Evolutionary conservation across 2,797 vertebrate species (phyloP).

Genomic region (Karalla daura): DNA sequence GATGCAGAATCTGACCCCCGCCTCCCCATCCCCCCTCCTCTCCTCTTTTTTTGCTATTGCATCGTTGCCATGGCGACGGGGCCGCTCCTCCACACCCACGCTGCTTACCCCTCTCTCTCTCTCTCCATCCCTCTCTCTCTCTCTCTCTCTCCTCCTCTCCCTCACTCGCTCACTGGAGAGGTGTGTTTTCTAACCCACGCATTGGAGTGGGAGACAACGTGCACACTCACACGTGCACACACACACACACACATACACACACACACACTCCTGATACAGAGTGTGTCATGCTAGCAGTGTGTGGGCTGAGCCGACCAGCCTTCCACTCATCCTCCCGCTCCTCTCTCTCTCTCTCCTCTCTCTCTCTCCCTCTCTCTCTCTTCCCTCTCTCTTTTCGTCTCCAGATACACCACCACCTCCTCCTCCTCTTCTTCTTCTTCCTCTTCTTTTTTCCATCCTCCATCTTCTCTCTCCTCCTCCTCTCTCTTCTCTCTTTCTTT

Average conservation of each 20-base stretch:
- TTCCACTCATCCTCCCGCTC: slow-evolving; percentile 75
- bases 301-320: slow-evolving; percentile 78
- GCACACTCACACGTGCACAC: slow-evolving; percentile 45
- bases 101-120: slow-evolving; percentile 50
- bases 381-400: slow-evolving; percentile 55
- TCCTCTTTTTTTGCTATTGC: slow-evolving; percentile 38
- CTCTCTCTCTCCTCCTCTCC: slow-evolving; percentile 6
- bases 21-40: no score
- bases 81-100: slow-evolving; percentile 79
- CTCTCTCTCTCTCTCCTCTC: slow-evolving; percentile 24
- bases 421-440: slow-evolving; percentile 29
- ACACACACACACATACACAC: slow-evolving; percentile 38
- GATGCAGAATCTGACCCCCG: slow-evolving; percentile 4
- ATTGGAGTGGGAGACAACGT: slow-evolving; percentile 78
- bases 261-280: slow-evolving; percentile 26
- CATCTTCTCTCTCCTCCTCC: slow-evolving; percentile 38
- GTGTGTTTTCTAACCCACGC: slow-evolving; percentile 82
- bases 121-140: slow-evolving; percentile 22
- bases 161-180: slow-evolving; percentile 44
- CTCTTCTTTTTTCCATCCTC: slow-evolving; percentile 41
- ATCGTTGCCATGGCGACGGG: slow-evolving; percentile 68
- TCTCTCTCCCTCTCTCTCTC: slow-evolving; percentile 22
- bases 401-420: slow-evolving; percentile 52
- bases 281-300: slow-evolving; percentile 79
- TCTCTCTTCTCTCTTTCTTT: slow-evolving; percentile 28